phyloP scores from a whole-genome alignment of 2,888 invertebrate species.

The Chaitophorus viminalis region DNA sequence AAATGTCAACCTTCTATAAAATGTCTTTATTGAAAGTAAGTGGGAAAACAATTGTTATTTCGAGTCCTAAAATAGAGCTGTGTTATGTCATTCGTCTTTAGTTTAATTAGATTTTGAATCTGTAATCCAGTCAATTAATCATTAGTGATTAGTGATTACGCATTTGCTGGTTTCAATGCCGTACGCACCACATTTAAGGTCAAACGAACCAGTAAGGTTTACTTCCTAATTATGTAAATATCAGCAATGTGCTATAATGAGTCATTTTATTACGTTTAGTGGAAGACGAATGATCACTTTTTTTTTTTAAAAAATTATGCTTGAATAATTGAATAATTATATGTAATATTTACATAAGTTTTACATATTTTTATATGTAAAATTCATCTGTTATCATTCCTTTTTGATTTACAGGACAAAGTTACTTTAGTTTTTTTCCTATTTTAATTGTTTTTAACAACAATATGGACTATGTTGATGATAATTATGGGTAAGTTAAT shows the following conservation, averaged over 20 bases:
- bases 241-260: background rate
- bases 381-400: slow-evolving; percentile 18
- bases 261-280: slow-evolving; percentile 29
- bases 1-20: background rate
- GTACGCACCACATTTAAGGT: slow-evolving; percentile 27
- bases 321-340: too few species aligned
- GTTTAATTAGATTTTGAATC: background rate
- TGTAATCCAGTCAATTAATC: slow-evolving; percentile 3
- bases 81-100: background rate
- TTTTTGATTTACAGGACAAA: slow-evolving; percentile 55
- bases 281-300: slow-evolving; percentile 16
- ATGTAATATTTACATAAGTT: background rate
- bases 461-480: slow-evolving; percentile 43
- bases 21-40: slow-evolving; percentile 20
- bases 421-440: slow-evolving; percentile 32
- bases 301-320: background rate
- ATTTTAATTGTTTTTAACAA: slow-evolving; percentile 51
- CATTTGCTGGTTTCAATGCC: slow-evolving; percentile 56
- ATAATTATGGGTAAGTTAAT: slow-evolving; percentile 53
- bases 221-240: slow-evolving; percentile 58
- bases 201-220: slow-evolving; percentile 30
- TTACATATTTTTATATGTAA: background rate
- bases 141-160: background rate
- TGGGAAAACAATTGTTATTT: background rate
- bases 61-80: background rate